Evolutionary conservation across 2,113 vertebrate genomes (phyloP).

Genomic region (Nibea albiflora): DNA sequence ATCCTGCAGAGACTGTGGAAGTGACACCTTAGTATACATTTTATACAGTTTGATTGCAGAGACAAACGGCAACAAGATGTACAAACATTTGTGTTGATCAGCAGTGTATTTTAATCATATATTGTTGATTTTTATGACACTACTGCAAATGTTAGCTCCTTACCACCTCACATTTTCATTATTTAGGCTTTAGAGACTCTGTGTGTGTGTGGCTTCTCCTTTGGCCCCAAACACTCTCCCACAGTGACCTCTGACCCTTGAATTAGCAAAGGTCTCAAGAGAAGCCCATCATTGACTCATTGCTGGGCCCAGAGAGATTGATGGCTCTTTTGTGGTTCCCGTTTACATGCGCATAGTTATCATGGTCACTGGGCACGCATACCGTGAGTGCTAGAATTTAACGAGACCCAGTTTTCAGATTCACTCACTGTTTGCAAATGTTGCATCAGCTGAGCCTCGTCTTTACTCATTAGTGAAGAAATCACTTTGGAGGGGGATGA

Average conservation of each 20-base stretch:
- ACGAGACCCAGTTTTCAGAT: constrained; percentile 3
- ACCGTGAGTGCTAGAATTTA: background rate
- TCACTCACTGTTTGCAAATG: constrained; percentile 33
- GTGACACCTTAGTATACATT: constrained; percentile 33
- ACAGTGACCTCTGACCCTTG: constrained; percentile 52
- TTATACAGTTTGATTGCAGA: constrained; percentile 32
- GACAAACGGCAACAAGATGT: background rate
- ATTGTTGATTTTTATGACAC: constrained; percentile 5
- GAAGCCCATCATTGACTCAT: constrained; percentile 22
- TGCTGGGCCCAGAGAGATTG: constrained; percentile 25
- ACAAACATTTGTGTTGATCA: background rate
- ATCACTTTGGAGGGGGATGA: constrained; percentile 15
- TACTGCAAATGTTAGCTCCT: background rate
- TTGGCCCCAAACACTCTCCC: constrained; percentile 35
- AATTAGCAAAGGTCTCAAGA: constrained; percentile 33
- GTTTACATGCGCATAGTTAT: constrained; percentile 10
- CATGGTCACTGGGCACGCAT: background rate
- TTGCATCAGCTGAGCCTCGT: constrained; percentile 39
- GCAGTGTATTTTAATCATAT: background rate
- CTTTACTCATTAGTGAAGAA: constrained; percentile 38
- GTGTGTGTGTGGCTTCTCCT: background rate
- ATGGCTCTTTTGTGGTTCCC: constrained; percentile 44
- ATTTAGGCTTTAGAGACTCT: background rate
- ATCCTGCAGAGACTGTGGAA: constrained; percentile 14
- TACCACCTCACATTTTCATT: background rate